Percentiles rank a stretch among this genome's conserved stretches.
Evolutionary conservation across 2,888 invertebrate species (phyloP).

Genomic region (Scelioninae gen. 1): DNA sequence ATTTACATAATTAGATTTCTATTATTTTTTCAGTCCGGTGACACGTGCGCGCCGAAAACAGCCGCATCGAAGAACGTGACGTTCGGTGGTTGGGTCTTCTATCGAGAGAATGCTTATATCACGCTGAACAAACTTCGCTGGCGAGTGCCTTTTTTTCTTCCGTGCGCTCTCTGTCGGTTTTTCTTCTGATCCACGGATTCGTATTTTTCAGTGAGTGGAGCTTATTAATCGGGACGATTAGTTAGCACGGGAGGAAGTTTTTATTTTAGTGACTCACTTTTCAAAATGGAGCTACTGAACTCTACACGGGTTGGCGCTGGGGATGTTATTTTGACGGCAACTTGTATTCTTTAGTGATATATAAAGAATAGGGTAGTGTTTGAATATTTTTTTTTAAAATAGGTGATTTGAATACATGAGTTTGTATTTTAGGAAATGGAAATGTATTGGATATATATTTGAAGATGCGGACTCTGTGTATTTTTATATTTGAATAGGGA

Average conservation of each 20-base stretch:
- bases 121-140: conserved; percentile 37
- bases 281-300: conserved; percentile 1
- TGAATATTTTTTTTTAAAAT: no score
- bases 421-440: no score
- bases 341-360: no score
- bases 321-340: no score
- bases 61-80: conserved; percentile 66
- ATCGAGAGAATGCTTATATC: conserved; percentile 36
- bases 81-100: conserved; percentile 36
- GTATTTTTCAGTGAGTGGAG: conserved; percentile 25
- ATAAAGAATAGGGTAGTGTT: no score
- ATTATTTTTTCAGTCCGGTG: conserved; percentile 77
- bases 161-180: neutral
- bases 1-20: conserved; percentile 83
- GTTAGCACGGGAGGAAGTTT: conserved; percentile 23
- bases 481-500: no score
- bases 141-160: conserved; percentile 1
- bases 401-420: no score
- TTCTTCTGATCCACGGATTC: conserved; percentile 2
- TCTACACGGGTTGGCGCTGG: no score
- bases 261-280: conserved; percentile 27
- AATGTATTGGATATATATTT: no score
- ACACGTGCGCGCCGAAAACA: conserved; percentile 80
- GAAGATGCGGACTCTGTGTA: no score
- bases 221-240: conserved; percentile 38